These are phyloP conservation scores for Neoniphon sammara DNA, from an alignment of 2,797 vertebrate genomes.

Conservation along the genomic window DNA sequence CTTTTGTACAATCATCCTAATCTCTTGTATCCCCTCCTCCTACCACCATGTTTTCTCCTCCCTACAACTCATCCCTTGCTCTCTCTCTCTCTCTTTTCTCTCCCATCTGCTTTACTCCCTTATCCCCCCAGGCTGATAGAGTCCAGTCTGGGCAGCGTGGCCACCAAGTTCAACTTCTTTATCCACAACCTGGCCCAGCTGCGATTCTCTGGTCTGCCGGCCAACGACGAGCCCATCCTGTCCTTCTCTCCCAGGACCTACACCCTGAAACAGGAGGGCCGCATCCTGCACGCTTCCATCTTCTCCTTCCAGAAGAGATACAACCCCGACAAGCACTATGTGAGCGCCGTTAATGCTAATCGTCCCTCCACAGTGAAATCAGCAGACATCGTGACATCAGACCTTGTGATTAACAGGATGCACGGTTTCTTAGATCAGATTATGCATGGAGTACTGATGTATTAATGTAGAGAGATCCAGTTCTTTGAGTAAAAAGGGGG, in stretches of 20 bases:
- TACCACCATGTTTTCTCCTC: neutral
- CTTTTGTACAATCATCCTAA: too few species aligned
- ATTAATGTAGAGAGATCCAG: too few species aligned
- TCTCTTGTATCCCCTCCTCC: neutral
- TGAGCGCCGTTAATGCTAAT: conserved; percentile 70
- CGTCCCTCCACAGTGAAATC: too few species aligned
- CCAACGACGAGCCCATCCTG: conserved; percentile 95
- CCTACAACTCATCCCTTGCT: too few species aligned
- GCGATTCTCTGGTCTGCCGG: conserved; percentile 94
- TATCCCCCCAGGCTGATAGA: conserved; percentile 89
- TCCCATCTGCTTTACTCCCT: neutral
- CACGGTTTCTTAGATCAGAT: too few species aligned
- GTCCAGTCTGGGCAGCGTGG: conserved; percentile 95
- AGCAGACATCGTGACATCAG: too few species aligned
- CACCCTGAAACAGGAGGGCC: conserved; percentile 93
- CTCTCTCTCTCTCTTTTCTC: neutral
- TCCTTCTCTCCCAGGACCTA: conserved; percentile 95
- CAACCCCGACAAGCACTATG: conserved; percentile 98
- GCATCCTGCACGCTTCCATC: conserved; percentile 91
- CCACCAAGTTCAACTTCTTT: conserved; percentile 99
- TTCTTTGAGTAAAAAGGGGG: too few species aligned
- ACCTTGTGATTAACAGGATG: too few species aligned
- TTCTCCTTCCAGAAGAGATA: conserved; percentile 99
- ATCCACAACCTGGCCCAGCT: conserved; percentile 98
- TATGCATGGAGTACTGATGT: too few species aligned